Base-by-base conservation (phyloP, 2,113 vertebrate genomes). In the Solenodon paradoxus region DNA sequence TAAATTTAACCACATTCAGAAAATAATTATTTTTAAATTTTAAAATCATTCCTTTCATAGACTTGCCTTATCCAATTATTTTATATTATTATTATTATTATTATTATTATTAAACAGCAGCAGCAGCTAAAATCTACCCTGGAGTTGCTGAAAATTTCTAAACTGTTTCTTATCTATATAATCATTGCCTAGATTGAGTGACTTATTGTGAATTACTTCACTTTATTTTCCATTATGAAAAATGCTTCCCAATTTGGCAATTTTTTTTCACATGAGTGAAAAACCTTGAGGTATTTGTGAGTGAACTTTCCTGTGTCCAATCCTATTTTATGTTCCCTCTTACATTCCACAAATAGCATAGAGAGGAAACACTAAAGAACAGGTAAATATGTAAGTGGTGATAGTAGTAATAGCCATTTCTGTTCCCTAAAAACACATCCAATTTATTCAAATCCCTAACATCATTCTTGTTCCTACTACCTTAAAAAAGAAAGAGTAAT, bases 1-100 rank as follows among this genome's bases (percentile, higher is more conserved):
- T 22, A 91, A 82, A 69, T 24, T 45, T 45, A 69, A 10, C 68
- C 11, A 68, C 83, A 72, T 42, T 91, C 12, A 38, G 97, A 97
- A 84, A 86, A 97, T 85, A 53, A 96, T 93, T 93, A 95, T 88
- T 81, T 78, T 97, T 96, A 38, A 24, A 2, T 78, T 93, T 74
- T 49, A 90, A 71, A 84, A 63, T 96, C 88, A 96, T 94, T 86
- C 92, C 89, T 97, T 96, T 85, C n/a, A n/a, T 93, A 94, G 92
- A 84, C 77, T 97, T 96, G 92, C 86, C 40, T 90, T 94, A 92
- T 82, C 74, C 42, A 97, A 84, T 95, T 92, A 95, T 24, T 26
- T 59, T 59, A 68, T 30, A 42, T 74, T 61, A 47, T 24, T n/a
- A n/a, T n/a, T n/a, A n/a, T n/a, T n/a, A n/a, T n/a, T n/a, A n/a